These are phyloP conservation scores for Cecidostiba fungosa DNA, from an alignment of 2,888 invertebrate genomes.

Conservation along the genomic window DNA sequence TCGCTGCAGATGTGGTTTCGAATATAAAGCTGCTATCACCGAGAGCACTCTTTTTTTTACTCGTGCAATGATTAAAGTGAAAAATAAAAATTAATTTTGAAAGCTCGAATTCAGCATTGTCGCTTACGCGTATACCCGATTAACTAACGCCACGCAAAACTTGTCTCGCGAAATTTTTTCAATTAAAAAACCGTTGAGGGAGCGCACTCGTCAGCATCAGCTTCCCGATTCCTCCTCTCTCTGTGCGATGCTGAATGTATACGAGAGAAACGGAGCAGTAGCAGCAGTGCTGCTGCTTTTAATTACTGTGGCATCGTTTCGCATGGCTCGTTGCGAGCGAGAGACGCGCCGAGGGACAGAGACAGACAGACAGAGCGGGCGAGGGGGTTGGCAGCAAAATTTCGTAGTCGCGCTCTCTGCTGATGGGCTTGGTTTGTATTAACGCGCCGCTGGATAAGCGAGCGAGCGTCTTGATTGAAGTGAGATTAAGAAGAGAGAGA, in stretches of 20 bases:
- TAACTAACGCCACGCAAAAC: constrained; percentile 65
- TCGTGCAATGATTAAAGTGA: constrained; percentile 62
- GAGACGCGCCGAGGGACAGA: constrained; percentile 18
- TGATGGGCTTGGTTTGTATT: constrained; percentile 59
- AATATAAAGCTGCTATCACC: constrained; percentile 8
- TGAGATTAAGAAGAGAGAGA: constrained; percentile 57
- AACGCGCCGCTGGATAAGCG: constrained; percentile 59
- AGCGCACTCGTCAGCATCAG: constrained; percentile 37
- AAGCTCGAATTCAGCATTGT: constrained; percentile 19
- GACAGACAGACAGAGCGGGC: constrained; percentile 3
- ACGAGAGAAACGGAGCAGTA: constrained; percentile 34
- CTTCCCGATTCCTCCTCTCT: not conserved
- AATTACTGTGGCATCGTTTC: constrained; percentile 78
- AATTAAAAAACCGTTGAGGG: constrained; percentile 73
- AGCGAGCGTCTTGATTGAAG: constrained; percentile 58
- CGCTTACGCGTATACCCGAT: constrained; percentile 44
- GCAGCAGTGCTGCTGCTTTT: constrained; percentile 71
- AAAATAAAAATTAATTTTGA: no score
- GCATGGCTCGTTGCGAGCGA: constrained; percentile 72
- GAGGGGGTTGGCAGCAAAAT: constrained; percentile 33
- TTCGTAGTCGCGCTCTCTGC: constrained; percentile 45
- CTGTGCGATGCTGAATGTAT: not conserved
- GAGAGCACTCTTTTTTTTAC: constrained; percentile 74
- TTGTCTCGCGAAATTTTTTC: constrained; percentile 76
- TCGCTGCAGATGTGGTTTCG: not conserved